These are phyloP conservation scores for Rhynchomys soricoides DNA, from an alignment of 2,113 vertebrate species.

Conservation along the genomic window DNA sequence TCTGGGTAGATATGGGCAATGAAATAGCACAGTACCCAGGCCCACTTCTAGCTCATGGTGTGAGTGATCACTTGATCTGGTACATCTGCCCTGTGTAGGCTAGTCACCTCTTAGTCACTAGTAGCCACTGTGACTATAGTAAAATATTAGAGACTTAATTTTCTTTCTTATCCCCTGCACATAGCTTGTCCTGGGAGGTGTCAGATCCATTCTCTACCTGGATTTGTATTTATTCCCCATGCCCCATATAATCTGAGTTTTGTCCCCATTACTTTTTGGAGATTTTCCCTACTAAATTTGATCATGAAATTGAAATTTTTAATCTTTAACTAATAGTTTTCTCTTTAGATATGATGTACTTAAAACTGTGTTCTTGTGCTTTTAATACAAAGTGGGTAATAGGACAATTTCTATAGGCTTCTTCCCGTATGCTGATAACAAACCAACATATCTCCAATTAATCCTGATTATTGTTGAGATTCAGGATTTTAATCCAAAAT, in stretches of 20 bases:
- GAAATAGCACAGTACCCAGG: not conserved
- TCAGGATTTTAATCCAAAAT: not conserved
- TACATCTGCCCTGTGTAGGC: not conserved
- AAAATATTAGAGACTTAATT: not conserved
- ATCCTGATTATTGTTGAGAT: not conserved
- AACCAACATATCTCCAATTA: not conserved
- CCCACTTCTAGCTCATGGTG: not conserved
- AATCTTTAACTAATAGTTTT: not conserved
- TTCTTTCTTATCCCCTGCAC: not conserved
- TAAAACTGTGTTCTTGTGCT: not conserved
- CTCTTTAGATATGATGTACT: not conserved
- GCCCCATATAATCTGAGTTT: not conserved
- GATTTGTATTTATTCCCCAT: not conserved
- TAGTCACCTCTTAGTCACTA: not conserved
- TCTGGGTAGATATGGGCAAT: not conserved
- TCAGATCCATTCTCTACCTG: not conserved
- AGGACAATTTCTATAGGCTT: not conserved
- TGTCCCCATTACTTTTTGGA: not conserved
- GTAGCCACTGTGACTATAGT: not conserved
- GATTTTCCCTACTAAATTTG: constrained; percentile 16
- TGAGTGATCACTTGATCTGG: not conserved
- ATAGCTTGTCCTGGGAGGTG: not conserved
- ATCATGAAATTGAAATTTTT: not conserved
- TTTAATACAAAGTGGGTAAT: not conserved
- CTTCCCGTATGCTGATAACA: not conserved